Evolutionary conservation across 2,888 invertebrate genomes (phyloP), one percentile per base, ranked within the genome.

Genomic region (Luperina testacea): DNA sequence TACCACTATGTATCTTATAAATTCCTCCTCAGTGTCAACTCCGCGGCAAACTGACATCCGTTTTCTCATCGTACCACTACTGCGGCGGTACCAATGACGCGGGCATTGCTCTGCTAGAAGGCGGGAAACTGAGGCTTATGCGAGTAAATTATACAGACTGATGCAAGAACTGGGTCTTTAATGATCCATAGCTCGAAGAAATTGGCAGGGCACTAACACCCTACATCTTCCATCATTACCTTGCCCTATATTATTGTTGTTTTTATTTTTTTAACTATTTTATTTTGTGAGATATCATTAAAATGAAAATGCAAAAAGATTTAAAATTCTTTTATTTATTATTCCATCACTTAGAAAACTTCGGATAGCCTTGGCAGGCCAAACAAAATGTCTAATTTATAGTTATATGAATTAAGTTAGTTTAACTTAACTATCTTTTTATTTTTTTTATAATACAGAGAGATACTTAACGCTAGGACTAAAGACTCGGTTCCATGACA

Each of bases 61-160:
- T 98, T 42, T 98, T 98, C 94, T 98, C 98, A 0, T 98, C 98
- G 0, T 98, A 98, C 5, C 97, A 97, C 88, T 98, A 98, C 95
- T 98, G 98, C 93, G 98, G 98, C 68, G 97, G 97, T 2, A 96
- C 94, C 81, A 98, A 98, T 93, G 98, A 98, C 92, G 98, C 98
- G 0, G 98, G 98, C 17, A 97, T 98, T 85, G 97, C 98, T 27
- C 93, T 98, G 81, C 97, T 97, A 0, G 98, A 98, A 88, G 97
- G 97, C 86, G 97, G 97, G 76, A 98, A 98, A 92, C 92, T 98
- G 57, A 94, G 98, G 42, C 95, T 98, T 70, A 96, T 98, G 78
- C 94, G 98, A 63, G 92, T 98, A 74, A 97, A 97, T 20, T 20
- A 17, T 90, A 84, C 84, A 0, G 93, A 95, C 59, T 93, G 76